phyloP scores from a whole-genome alignment of 1,140 invertebrate species.

The Aphaenogaster ashmeadi region DNA sequence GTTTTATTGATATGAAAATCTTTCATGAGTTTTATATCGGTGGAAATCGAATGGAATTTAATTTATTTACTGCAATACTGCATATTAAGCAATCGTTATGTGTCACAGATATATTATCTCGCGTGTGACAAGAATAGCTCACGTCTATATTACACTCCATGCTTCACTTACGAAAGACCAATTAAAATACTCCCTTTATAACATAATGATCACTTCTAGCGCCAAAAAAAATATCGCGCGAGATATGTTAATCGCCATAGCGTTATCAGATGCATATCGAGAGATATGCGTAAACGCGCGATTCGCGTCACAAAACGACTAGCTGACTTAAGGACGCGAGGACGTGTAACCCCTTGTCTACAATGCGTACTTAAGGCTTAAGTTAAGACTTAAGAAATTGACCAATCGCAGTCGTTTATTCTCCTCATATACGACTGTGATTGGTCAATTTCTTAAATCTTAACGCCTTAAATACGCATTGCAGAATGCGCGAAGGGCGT shows the following conservation, averaged over 20 bases:
- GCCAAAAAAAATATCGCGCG: slow-evolving; percentile 8
- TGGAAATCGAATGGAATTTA: slow-evolving; percentile 18
- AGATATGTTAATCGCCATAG: slow-evolving; percentile 9
- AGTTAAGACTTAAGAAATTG: no score
- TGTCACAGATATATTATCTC: slow-evolving; percentile 33
- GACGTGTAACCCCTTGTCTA: not conserved
- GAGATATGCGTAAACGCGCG: not conserved
- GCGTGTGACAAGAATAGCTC: slow-evolving; percentile 5
- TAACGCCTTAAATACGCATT: no score
- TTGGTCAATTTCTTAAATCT: no score
- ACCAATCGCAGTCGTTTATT: no score
- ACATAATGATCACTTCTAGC: slow-evolving; percentile 9
- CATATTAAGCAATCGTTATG: slow-evolving; percentile 11
- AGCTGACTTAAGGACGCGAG: slow-evolving; percentile 23
- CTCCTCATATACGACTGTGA: no score
- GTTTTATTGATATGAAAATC: not conserved
- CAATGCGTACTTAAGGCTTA: no score
- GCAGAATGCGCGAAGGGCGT: not conserved
- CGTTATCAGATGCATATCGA: slow-evolving; percentile 31
- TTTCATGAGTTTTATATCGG: not conserved
- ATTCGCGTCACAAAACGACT: not conserved
- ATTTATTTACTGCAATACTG: not conserved
- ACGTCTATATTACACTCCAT: no score
- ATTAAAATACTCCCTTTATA: slow-evolving; percentile 18
- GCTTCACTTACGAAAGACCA: not conserved